Base-by-base conservation (phyloP, 2,113 vertebrate genomes). In the Leptodactylus fuscus region DNA sequence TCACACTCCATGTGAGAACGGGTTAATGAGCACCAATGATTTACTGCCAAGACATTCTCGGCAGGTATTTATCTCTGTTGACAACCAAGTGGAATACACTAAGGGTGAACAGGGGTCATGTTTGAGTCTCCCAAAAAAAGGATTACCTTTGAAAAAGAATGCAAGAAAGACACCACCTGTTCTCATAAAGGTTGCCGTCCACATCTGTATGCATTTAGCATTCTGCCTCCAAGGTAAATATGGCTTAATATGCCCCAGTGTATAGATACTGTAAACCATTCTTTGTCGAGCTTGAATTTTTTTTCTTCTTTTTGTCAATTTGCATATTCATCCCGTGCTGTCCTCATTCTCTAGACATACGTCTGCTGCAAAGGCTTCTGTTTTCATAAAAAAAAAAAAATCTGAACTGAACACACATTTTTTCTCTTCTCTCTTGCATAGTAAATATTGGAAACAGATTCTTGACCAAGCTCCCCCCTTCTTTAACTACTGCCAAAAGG, bases 391-490 rank as follows among this genome's bases (percentile, higher is more conserved):
- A 87, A 18, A 79, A 78, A 24, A 20, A 32, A 73, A 67, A 79
- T 82, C 83, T 41, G 81, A 74, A 88, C 62, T 70, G 5, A 86
- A 77, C 75, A 34, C 80, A 74, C 62, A 41, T 49, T 82, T 77
- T 48, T 76, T 87, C 73, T 88, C 77, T 87, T 46, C 83, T 86
- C 88, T 87, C 62, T 87, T 81, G 84, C 32, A 89, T 81, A 86
- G 84, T 86, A 86, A 86, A 86, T 86, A 86, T 86, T 86, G 84
- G 84, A 86, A 86, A 86, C 84, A 86, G 84, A 86, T 86, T 86
- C 77, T 60, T 81, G 76, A 85, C 65, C 84, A 80, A 86, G 49
- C 76, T 70, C 76, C 84, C 84, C 81, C 84, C 84, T 70, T 85
- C 84, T 70, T 38, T 58, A 80, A 73, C 76, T 58, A 41, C 84